A percentile compares a stretch with the other conserved stretches of the same genome.
Conservation (phyloP, 2,888 invertebrate genomes). For the Troides aeacus region DNA sequence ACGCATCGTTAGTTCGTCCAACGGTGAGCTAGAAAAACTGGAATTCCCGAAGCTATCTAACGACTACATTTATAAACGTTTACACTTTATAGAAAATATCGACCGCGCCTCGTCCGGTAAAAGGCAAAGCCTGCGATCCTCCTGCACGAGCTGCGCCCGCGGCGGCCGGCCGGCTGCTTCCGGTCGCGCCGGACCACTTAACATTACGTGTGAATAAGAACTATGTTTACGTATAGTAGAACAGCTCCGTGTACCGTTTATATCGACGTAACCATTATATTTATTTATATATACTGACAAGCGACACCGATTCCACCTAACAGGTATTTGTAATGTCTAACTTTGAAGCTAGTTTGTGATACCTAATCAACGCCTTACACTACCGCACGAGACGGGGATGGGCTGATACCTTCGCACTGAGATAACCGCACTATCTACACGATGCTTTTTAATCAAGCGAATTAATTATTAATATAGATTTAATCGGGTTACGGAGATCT, state of each 20-base stretch:
- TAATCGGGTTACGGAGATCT: constrained; percentile 18
- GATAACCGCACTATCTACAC: constrained; percentile 16
- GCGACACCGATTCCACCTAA: constrained; percentile 71
- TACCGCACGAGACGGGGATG: constrained; percentile 38
- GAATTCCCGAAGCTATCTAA: constrained; percentile 72
- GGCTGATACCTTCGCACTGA: constrained; percentile 1
- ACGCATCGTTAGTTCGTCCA: constrained; percentile 51
- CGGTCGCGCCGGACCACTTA: constrained; percentile 67
- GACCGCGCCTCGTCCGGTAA: constrained; percentile 62
- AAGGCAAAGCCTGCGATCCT: constrained; percentile 67
- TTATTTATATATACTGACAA: constrained; percentile 54
- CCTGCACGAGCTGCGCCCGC: constrained; percentile 40
- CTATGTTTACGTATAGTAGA: constrained; percentile 75
- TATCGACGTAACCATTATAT: constrained; percentile 33
- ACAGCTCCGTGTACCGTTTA: constrained; percentile 70
- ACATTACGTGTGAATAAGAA: constrained; percentile 70
- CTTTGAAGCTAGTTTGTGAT: constrained; percentile 74
- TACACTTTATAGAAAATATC: constrained; percentile 74
- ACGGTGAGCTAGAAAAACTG: constrained; percentile 66
- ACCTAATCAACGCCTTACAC: constrained; percentile 64
- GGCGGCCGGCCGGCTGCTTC: constrained; percentile 33
- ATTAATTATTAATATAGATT: constrained; percentile 3
- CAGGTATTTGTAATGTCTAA: constrained; percentile 56
- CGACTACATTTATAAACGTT: constrained; percentile 67
- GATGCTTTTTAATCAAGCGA: constrained; percentile 8